phyloP scores from a whole-genome alignment of 2,113 vertebrate genomes.

The Empidonax alnorum region DNA sequence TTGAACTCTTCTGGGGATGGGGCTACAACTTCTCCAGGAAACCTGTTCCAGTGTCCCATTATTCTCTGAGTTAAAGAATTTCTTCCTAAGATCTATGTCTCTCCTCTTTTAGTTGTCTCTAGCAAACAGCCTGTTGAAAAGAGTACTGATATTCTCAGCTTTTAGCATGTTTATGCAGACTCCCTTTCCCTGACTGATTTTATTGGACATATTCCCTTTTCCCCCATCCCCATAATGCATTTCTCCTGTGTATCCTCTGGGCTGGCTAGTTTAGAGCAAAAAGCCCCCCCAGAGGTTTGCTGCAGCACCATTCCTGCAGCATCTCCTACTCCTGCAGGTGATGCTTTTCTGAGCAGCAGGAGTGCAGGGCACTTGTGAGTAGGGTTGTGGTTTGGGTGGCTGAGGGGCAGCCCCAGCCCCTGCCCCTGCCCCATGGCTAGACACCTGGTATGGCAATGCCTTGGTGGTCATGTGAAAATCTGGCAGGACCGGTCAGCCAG shows the following conservation, averaged over 20 bases:
- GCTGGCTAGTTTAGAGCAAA: not conserved
- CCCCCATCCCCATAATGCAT: not conserved
- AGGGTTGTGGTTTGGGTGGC: not conserved
- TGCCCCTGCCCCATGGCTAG: not conserved
- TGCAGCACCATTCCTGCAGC: not conserved
- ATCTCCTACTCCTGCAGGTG: not conserved
- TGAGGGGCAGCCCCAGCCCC: not conserved
- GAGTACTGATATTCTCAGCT: not conserved
- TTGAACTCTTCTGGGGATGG: not conserved
- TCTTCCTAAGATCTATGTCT: not conserved
- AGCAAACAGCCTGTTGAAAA: not conserved
- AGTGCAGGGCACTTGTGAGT: not conserved
- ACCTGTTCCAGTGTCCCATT: not conserved
- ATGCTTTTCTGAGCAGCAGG: not conserved
- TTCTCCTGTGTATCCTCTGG: not conserved
- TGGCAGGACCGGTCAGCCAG: not conserved
- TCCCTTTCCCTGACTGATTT: not conserved
- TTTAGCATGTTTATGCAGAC: not conserved
- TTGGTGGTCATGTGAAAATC: not conserved
- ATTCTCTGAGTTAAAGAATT: not conserved
- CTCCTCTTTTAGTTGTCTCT: not conserved
- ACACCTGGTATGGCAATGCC: fast-evolving
- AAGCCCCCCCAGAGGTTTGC: not conserved
- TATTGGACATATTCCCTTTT: not conserved
- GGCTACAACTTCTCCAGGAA: not conserved